phyloP scores from a whole-genome alignment of 2,888 invertebrate genomes.

The Petrolisthes cinctipes region DNA sequence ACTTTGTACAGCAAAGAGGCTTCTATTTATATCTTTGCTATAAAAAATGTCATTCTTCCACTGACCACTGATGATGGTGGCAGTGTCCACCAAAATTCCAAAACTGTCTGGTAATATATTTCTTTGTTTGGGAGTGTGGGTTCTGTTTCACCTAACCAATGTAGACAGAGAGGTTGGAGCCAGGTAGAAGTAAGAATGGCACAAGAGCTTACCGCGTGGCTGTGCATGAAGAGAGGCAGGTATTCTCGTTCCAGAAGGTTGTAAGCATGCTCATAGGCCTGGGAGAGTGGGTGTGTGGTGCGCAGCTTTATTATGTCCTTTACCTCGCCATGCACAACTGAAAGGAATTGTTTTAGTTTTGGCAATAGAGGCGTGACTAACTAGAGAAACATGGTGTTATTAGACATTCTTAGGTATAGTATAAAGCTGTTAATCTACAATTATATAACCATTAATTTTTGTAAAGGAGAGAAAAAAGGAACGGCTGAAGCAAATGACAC shows the following conservation, averaged over 20 bases:
- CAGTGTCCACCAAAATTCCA: not conserved
- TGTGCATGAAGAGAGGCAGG: slow-evolving; percentile 84
- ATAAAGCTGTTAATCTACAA: not conserved
- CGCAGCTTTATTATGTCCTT: slow-evolving; percentile 79
- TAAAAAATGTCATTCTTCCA: too few relatives aligned
- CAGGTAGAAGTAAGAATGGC: not conserved
- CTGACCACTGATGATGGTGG: too few relatives aligned
- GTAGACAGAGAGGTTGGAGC: not conserved
- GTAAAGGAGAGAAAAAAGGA: not conserved
- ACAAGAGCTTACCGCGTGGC: slow-evolving; percentile 68
- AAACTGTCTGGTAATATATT: not conserved
- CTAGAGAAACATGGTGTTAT: not conserved
- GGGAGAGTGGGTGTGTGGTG: slow-evolving; percentile 82
- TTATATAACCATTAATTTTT: not conserved
- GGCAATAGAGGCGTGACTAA: too few relatives aligned
- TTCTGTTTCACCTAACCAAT: not conserved
- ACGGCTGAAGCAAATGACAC: slow-evolving; percentile 26
- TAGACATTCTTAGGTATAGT: not conserved
- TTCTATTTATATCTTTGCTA: too few relatives aligned
- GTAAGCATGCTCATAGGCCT: slow-evolving; percentile 84
- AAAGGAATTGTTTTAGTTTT: too few relatives aligned
- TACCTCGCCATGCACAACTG: slow-evolving; percentile 76
- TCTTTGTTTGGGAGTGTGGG: not conserved
- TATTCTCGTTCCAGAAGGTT: slow-evolving; percentile 80
- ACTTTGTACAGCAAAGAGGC: too few relatives aligned